Base-by-base conservation (phyloP, 2,888 invertebrate genomes). In the Caenorhabditis plicata region DNA sequence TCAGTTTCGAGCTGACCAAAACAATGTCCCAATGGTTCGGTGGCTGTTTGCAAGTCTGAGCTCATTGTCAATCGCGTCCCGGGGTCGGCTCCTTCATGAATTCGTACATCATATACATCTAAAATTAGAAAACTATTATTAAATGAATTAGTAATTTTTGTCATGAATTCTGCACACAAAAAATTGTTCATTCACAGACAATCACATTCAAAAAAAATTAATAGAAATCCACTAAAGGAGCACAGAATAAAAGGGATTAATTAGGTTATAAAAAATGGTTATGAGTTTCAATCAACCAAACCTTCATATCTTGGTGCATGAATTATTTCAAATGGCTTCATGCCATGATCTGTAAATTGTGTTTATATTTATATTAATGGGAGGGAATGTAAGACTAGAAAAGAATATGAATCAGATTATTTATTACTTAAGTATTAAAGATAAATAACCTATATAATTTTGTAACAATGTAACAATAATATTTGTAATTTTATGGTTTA, bases 21-120 rank as follows among this genome's bases (percentile, higher is more conserved):
- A 44, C 78, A 78, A 23, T 65, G 62, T 17, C 48, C 60, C 3
- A 62, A 32, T 20, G 47, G 47, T 33, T 70, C 68, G 26, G 67
- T 58, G 27, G 54, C 52, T 32, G 53, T 61, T 38, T 70, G 69
- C n/a, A 72, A 44, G n/a, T 63, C 65, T 9, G 53, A 47, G 26
- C 68, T 57, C 62, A 65, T 64, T 1, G 68, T 68, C 44, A 72
- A 27, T 32, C 62, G 33, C 5, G 55, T 60, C 35, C 68, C 71
- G 27, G 53, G 58, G 31, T 68, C 64, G 2, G 78, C 78, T 26
- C 65, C 71, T 48, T 78, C 78, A 55, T 76, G 75, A 20, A 78
- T 73, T 22, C 78, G 65, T n/a, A 78, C 61, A 52, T 78, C 78
- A 53, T 65, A 75, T 9, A 75, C 60, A 56, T 77, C 77, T 77